Evolutionary conservation across 2,797 vertebrate genomes (phyloP), one percentile per base, ranked within the genome.

Genomic region (Melanotaenia boesemani): DNA sequence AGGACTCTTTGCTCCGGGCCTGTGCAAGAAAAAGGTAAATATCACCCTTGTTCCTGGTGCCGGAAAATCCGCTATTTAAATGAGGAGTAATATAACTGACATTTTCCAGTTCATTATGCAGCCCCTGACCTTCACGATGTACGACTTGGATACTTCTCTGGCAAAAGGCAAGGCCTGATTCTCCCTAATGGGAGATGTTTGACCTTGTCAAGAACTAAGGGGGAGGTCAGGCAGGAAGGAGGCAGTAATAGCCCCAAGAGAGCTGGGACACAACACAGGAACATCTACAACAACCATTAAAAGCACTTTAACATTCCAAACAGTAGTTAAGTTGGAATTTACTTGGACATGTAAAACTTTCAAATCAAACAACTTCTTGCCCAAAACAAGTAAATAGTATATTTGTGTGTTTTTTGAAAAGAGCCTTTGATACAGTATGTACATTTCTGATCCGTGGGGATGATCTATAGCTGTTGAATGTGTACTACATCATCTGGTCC

Each of bases 31-130:
- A 91, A 84, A 89, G 80, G 92, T 93, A 94, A 94, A 94, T 94
- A 94, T 93, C 92, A 94, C 76, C 88, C 88, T 88, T 90, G 90
- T 92, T 93, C 86, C 90, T 63, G 63, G 78, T 57, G 85, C 83
- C 24, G 86, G 86, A 90, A 93, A 92, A 91, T 91, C 86, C 76
- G 72, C 93, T 90, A 90, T 94, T 94, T 93, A 94, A 94, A 94
- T 92, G 89, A 85, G 85, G 77, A 89, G 91, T 93, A 94, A 94
- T 93, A 92, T 91, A 93, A 94, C 82, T 93, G 93, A 92, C 93
- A 94, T 94, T 94, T 94, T 93, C 90, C 92, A 94, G 90, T 94
- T 94, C 90, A 95, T 94, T 95, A 94, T 94, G 92, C 94, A 94
- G 91, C 89, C 88, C 79, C 90, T 94, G 93, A 95, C 93, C 92